Percentiles rank a stretch among this genome's conserved stretches.
Conservation (phyloP, 2,888 invertebrate genomes). For the Eretmocerus hayati region DNA sequence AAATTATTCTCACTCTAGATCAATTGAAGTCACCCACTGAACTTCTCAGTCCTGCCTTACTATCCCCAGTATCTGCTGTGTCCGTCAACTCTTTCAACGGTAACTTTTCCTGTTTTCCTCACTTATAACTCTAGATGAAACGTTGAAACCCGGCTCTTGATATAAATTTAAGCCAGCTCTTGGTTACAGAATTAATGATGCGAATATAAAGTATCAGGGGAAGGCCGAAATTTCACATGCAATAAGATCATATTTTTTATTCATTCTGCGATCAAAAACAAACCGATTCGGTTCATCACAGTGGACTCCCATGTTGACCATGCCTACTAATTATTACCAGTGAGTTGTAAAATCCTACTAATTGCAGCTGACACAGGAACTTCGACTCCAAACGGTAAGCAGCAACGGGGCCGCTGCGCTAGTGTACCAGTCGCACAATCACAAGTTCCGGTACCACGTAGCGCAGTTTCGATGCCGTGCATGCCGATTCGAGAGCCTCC, state of each 20-base stretch:
- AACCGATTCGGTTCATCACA: background rate
- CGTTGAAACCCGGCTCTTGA: no score
- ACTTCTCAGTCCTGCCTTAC: conserved; percentile 21
- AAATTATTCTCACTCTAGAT: conserved; percentile 33
- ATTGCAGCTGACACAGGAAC: conserved; percentile 14
- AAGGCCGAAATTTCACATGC: no score
- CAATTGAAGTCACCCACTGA: conserved; percentile 30
- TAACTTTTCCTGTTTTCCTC: background rate
- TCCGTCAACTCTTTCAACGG: conserved; percentile 20
- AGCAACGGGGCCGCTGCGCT: conserved; percentile 40
- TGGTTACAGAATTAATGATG: no score
- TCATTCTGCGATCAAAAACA: background rate
- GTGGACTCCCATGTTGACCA: background rate
- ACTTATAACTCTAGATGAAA: background rate
- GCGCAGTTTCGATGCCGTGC: conserved; percentile 43
- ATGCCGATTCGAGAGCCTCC: conserved; percentile 43
- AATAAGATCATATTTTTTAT: no score
- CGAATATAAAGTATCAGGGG: no score
- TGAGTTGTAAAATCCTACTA: no score
- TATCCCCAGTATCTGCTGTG: conserved; percentile 15
- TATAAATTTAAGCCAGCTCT: no score
- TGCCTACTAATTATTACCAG: background rate
- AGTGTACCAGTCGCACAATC: conserved; percentile 43
- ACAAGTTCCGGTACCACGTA: conserved; percentile 40
- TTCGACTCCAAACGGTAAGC: conserved; percentile 31